phyloP scores from a whole-genome alignment of 2,888 invertebrate genomes.

The Polydrusus pterygomalis region DNA sequence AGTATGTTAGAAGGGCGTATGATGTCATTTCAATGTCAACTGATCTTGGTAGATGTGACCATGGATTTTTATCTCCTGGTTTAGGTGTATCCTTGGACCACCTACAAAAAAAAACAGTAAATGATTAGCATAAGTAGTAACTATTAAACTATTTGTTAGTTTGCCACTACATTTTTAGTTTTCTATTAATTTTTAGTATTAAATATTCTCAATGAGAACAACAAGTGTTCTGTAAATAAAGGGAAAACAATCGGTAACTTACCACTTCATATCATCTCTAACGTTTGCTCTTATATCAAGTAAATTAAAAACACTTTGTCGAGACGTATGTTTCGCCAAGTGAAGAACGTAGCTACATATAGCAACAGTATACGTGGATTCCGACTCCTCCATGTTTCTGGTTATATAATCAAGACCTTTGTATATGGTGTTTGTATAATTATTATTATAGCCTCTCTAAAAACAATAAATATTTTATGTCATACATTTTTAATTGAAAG shows the following conservation, averaged over 20 bases:
- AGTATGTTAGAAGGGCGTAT: constrained; percentile 86
- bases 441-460: constrained; percentile 47
- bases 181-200: too few species aligned
- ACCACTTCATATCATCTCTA: constrained; percentile 84
- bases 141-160: not conserved
- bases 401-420: constrained; percentile 86
- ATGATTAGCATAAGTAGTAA: not conserved
- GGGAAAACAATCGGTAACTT: not conserved
- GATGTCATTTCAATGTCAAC: constrained; percentile 91
- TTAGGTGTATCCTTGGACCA: constrained; percentile 81
- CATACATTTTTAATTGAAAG: too few species aligned
- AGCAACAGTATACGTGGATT: constrained; percentile 85
- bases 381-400: constrained; percentile 78
- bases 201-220: too few species aligned
- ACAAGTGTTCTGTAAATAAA: too few species aligned
- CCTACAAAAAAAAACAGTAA: constrained; percentile 21
- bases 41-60: constrained; percentile 80
- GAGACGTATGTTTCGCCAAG: constrained; percentile 82
- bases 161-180: too few species aligned
- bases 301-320: constrained; percentile 78
- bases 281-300: constrained; percentile 75
- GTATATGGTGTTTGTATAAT: constrained; percentile 81
- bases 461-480: constrained; percentile 1
- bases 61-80: constrained; percentile 78
- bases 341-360: constrained; percentile 86